These are phyloP conservation scores for Delia radicum DNA, from an alignment of 1,140 invertebrate genomes.

Conservation along the genomic window DNA sequence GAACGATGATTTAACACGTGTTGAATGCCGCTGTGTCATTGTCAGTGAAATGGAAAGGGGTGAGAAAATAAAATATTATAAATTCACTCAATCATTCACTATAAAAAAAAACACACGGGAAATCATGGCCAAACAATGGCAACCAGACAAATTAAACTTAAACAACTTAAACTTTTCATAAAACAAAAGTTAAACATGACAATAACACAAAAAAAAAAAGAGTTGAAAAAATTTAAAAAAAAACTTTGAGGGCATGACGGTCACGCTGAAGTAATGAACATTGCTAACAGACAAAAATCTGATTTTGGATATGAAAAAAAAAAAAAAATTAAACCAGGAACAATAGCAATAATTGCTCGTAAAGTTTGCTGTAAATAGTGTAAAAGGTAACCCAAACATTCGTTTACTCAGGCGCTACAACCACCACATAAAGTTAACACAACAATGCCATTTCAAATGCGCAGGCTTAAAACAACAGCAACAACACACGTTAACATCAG, in stretches of 20 bases:
- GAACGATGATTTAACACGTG: slow-evolving; percentile 9
- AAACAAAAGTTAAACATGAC: not conserved
- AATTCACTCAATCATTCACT: not conserved
- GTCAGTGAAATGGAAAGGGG: not conserved
- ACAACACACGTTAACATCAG: not conserved
- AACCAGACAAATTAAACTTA: not conserved
- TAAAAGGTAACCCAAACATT: not conserved
- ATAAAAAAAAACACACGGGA: not conserved
- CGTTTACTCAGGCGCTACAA: not conserved
- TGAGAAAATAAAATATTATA: not conserved
- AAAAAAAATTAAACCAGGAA: not conserved
- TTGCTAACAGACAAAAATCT: not conserved
- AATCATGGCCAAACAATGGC: not conserved
- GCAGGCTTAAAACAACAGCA: not conserved
- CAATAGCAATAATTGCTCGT: not conserved
- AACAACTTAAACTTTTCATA: not conserved
- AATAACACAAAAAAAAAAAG: not conserved
- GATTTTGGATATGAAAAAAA: too few relatives aligned
- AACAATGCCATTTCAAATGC: not conserved
- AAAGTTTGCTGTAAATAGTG: not conserved
- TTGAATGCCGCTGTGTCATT: slow-evolving; percentile 1
- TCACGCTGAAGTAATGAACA: not conserved
- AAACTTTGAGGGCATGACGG: not conserved
- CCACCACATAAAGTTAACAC: not conserved
- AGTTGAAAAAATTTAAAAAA: too few relatives aligned